Evolutionary conservation across 1,140 invertebrate species (phyloP).

Genomic region (Nephila pilipes): DNA sequence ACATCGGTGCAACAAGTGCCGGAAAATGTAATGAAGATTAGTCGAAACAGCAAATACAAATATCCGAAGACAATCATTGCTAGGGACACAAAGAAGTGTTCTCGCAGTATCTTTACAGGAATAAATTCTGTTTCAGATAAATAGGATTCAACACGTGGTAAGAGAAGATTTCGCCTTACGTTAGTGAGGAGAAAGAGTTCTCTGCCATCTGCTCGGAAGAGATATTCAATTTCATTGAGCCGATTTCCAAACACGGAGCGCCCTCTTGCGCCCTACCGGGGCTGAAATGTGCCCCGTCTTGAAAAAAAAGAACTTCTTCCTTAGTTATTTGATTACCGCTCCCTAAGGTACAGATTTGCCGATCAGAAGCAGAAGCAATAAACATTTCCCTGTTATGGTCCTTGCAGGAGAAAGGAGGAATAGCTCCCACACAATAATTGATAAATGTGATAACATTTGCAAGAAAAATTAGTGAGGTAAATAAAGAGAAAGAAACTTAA

Average conservation of each 20-base stretch:
- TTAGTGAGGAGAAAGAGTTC: not conserved
- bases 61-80: not conserved
- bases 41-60: not conserved
- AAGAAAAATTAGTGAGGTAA: too few species aligned
- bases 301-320: not conserved
- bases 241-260: not conserved
- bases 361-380: too few species aligned
- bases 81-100: not conserved
- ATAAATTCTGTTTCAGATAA: not conserved
- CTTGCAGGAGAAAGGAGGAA: too few species aligned
- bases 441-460: too few species aligned
- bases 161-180: too few species aligned
- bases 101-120: not conserved
- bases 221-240: constrained; percentile 6
- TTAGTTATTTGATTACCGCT: not conserved
- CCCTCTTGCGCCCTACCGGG: not conserved
- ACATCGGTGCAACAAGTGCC: not conserved
- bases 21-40: not conserved
- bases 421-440: too few species aligned
- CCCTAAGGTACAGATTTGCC: too few species aligned
- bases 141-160: not conserved
- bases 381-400: too few species aligned
- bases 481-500: too few species aligned
- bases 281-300: not conserved
- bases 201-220: not conserved